Evolutionary conservation across 2,888 invertebrate species (phyloP).

Genomic region (Dicyrtoma fusca): DNA sequence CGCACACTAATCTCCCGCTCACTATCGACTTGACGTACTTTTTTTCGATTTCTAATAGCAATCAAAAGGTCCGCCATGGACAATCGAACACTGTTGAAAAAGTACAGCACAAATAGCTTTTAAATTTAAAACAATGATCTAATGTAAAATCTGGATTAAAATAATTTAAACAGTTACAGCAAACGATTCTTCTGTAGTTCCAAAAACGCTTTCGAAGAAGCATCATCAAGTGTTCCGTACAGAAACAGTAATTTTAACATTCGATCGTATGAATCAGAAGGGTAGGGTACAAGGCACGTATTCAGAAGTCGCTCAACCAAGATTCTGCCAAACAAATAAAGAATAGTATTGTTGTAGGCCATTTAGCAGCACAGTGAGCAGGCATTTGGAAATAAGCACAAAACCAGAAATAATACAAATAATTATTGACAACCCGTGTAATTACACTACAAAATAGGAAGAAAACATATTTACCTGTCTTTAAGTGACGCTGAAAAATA

Average conservation of each 20-base stretch:
- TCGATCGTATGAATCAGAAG: constrained; percentile 78
- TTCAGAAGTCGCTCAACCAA: constrained; percentile 90
- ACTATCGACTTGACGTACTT: constrained; percentile 64
- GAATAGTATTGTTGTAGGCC: background rate
- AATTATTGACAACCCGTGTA: no score
- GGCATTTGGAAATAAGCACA: no score
- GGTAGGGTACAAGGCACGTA: constrained; percentile 93
- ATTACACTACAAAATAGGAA: no score
- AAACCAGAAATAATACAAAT: no score
- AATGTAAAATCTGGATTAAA: constrained; percentile 2
- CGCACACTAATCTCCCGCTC: constrained; percentile 69
- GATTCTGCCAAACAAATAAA: constrained; percentile 61
- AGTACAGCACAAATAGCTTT: no score
- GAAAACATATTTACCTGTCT: constrained; percentile 69
- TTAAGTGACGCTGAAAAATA: constrained; percentile 82
- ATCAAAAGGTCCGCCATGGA: constrained; percentile 81
- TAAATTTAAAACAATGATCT: no score
- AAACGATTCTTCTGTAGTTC: constrained; percentile 91
- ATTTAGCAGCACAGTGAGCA: no score
- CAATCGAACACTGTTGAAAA: constrained; percentile 68
- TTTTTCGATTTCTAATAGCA: constrained; percentile 49
- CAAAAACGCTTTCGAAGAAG: constrained; percentile 89
- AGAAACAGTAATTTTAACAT: constrained; percentile 93
- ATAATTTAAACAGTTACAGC: constrained; percentile 65
- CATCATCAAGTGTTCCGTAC: constrained; percentile 90